Conservation (phyloP, 1,140 invertebrate genomes). For the Augochlora pura region DNA sequence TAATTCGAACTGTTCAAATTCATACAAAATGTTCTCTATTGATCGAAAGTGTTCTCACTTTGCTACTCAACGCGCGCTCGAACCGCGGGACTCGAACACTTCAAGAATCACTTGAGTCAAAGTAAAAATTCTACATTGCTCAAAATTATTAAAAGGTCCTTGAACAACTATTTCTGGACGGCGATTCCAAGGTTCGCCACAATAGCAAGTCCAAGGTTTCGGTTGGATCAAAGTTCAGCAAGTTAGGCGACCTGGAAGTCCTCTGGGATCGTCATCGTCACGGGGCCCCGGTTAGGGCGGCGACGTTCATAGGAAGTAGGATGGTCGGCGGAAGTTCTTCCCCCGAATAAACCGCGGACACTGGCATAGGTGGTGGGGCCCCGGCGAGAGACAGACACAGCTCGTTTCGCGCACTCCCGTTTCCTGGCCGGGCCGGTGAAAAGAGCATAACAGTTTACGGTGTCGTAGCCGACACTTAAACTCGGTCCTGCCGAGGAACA, state of each 20-base stretch:
- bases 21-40: not conserved
- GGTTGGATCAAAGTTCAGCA: no score
- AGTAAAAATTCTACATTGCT: no score
- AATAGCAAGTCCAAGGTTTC: no score
- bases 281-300: constrained; percentile 55
- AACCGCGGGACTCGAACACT: no score
- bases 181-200: not conserved
- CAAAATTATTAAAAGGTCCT: no score
- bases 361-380: constrained; percentile 34
- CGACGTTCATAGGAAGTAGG: constrained; percentile 69
- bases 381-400: constrained; percentile 34
- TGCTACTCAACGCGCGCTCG: no score
- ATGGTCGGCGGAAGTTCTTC: constrained; percentile 72
- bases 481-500: constrained; percentile 22
- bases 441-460: constrained; percentile 58
- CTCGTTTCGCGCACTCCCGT: constrained; percentile 39
- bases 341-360: constrained; percentile 48
- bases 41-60: not conserved
- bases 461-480: constrained; percentile 55
- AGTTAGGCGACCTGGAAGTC: no score
- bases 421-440: constrained; percentile 49
- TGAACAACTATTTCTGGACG: no score
- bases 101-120: no score
- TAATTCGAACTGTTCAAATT: no score
- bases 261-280: constrained; percentile 29